Evolutionary conservation across 2,888 invertebrate species (phyloP), one percentile per base, ranked within the genome.

Genomic region (Poecilobothrus nobilitatus): DNA sequence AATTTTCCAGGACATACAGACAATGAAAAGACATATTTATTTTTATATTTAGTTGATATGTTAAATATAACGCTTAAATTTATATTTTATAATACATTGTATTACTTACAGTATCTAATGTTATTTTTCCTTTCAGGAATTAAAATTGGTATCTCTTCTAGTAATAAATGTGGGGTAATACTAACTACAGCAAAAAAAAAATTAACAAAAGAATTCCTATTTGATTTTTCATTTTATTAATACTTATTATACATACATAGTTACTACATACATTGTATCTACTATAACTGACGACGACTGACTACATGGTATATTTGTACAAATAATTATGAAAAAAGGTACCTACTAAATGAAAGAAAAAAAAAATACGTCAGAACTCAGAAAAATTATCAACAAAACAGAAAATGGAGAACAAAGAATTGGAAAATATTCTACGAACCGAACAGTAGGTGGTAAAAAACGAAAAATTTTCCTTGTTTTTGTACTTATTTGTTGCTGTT

Each of bases 161-260:
- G 12, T 33, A 27, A 27, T 64, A 33, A 27, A 27, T 27, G 27
- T 64, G 63, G 67, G 64, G 66, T 68, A 67, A 41, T 66, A 27
- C 65, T 66, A 53, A n/a, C n/a, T n/a, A n/a, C n/a, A n/a, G n/a
- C n/a, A n/a, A n/a, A 68, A 70, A 71, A 68, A 67, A 69, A 61
- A 53, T 44, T 61, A 68, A 69, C 10, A 61, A 68, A 71, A 69
- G 67, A 63, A 65, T 65, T 67, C 68, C 27, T n/a, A 22, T 21
- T n/a, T 41, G 66, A 41, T 53, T 18, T 37, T 67, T 63, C 66
- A 65, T 69, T 68, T 69, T 20, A 70, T 61, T 67, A 63, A 9
- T 41, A 41, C 4, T 41, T 41, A 6, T n/a, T 41, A 5, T 41
- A 41, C 41, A 41, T 41, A 41, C 41, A 41, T 41, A 6, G 15